Base-by-base conservation (phyloP, 2,888 invertebrate species). In the Deladenus siricidicola region DNA sequence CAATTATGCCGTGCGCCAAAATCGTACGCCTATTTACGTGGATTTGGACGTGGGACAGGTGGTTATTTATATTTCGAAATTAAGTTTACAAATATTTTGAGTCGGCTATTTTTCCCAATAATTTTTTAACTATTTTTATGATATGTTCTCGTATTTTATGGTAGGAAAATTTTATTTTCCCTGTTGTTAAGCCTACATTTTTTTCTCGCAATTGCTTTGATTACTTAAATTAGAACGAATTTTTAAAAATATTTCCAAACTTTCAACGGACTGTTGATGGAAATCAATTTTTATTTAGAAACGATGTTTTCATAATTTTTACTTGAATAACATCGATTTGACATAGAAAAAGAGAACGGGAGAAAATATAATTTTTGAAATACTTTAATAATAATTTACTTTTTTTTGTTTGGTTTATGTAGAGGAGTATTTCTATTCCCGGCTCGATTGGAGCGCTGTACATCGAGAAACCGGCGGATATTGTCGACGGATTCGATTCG, bases 401-500 rank as follows among this genome's bases (percentile, higher is more conserved):
- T n/a, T n/a, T n/a, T n/a, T n/a, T n/a, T n/a, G n/a, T n/a, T n/a
- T n/a, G n/a, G n/a, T n/a, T n/a, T 29, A 54, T 71, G 34, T 60
- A 75, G 72, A 76, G 74, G 49, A 62, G 62, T 23, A 63, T 77
- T 1, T 72, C 74, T 1, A 64, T 78, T 3, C 75, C 75, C 10
- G 76, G 76, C 19, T 71, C 76, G 3, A 68, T 76, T 29, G 71
- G 70, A 4, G 75, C 76, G 1, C 54, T 64, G 56, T 82, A 92
- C 28, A 88, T 96, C 14, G 94, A 96, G 81, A 83, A 93, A 56
- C 90, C 92, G 0, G 89, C 94, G 0, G 88, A 89, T 58, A 86
- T 93, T 30, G 91, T 93, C 73, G 94, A 94, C 75, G 93, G 93
- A 0, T 96, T 93, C 79, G 88, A 90, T 50, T 89, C 89, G 70